Percentiles rank a stretch among this genome's conserved stretches.
Conservation (phyloP, 1,140 invertebrate species). For the Sarcophaga bullata region DNA sequence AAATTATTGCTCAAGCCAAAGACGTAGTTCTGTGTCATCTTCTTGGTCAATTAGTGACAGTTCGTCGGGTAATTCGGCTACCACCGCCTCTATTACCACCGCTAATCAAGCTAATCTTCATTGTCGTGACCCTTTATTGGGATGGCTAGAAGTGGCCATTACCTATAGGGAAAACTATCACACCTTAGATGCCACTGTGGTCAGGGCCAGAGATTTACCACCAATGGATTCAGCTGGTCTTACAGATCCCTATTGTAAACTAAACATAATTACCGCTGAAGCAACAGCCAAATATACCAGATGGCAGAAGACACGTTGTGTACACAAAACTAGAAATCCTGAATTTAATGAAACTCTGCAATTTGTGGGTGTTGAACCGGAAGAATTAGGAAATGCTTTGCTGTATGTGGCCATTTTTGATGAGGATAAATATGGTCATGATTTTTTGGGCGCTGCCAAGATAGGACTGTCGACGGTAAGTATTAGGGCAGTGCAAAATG, state of each 20-base stretch:
- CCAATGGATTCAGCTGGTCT: slow-evolving; percentile 90
- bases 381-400: slow-evolving; percentile 76
- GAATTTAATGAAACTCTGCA: slow-evolving; percentile 93
- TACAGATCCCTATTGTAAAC: slow-evolving; percentile 91
- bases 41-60: slow-evolving; percentile 64
- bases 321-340: slow-evolving; percentile 91
- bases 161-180: slow-evolving; percentile 80
- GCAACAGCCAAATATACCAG: slow-evolving; percentile 60
- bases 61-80: slow-evolving; percentile 59
- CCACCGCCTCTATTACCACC: slow-evolving; percentile 46
- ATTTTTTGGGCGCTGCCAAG: slow-evolving; percentile 85
- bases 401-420: slow-evolving; percentile 81
- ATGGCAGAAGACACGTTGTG: slow-evolving; percentile 78
- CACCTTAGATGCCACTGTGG: slow-evolving; percentile 81
- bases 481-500: neutral
- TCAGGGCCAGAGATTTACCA: slow-evolving; percentile 78
- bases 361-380: slow-evolving; percentile 81
- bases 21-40: slow-evolving; percentile 61
- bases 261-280: slow-evolving; percentile 76
- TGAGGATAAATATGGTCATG: slow-evolving; percentile 86
- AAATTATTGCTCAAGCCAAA: slow-evolving; percentile 48
- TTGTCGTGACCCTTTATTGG: slow-evolving; percentile 67
- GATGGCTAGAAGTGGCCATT: slow-evolving; percentile 80
- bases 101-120: slow-evolving; percentile 42
- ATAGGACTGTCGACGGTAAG: slow-evolving; percentile 68